phyloP scores from a whole-genome alignment of 2,113 vertebrate genomes.

The Micronycteris hirsuta region DNA sequence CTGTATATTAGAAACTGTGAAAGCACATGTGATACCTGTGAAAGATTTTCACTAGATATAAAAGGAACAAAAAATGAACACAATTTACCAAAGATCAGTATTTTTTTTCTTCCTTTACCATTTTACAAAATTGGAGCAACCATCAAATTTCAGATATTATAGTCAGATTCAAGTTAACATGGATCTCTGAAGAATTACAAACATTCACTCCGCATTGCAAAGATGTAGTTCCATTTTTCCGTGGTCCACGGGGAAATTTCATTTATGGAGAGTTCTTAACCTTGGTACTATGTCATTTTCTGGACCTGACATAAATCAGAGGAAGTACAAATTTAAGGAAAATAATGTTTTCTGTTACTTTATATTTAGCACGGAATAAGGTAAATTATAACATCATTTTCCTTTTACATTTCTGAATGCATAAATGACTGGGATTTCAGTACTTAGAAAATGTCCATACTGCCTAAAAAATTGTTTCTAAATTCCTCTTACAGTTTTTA shows the following conservation, averaged over 20 bases:
- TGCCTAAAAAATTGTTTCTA: background rate
- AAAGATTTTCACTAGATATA: constrained; percentile 37
- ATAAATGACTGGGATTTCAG: background rate
- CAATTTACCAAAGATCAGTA: background rate
- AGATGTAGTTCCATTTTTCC: background rate
- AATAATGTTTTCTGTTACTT: background rate
- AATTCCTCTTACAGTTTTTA: constrained; percentile 32
- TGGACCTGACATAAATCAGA: background rate
- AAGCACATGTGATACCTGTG: background rate
- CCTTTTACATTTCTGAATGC: background rate
- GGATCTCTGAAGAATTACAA: constrained; percentile 36
- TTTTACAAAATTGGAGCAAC: background rate
- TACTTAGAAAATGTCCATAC: background rate
- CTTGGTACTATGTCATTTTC: background rate
- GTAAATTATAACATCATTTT: background rate
- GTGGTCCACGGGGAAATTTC: background rate
- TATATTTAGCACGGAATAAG: background rate
- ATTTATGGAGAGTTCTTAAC: background rate
- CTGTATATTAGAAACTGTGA: background rate
- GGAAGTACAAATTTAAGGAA: background rate
- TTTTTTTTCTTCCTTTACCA: background rate
- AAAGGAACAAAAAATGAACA: background rate
- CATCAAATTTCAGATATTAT: background rate
- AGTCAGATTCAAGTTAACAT: background rate
- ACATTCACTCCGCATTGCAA: no score